Conservation (phyloP, 2,113 vertebrate species). For the Myodes glareolus region DNA sequence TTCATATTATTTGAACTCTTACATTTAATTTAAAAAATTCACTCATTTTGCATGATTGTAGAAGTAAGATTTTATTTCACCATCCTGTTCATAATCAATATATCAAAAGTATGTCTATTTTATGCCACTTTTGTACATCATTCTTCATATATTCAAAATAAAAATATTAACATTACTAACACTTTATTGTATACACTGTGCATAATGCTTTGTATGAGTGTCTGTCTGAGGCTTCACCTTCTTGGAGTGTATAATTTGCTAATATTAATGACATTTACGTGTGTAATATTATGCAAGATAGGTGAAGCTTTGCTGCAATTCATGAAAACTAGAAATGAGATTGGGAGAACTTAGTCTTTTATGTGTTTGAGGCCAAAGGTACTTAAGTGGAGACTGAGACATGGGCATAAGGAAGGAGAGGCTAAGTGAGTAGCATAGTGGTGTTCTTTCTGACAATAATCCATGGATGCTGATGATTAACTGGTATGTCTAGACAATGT, state of each 20-base stretch:
- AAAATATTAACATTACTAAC: background rate
- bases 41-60: background rate
- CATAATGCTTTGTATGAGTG: background rate
- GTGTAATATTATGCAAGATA: background rate
- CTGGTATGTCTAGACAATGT: background rate
- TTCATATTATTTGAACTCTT: background rate
- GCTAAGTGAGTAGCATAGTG: background rate
- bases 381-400: background rate
- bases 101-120: background rate
- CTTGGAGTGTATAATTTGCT: background rate
- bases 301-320: background rate
- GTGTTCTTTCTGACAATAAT: background rate
- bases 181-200: background rate
- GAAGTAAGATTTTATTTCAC: background rate
- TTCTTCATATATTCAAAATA: background rate
- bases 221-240: background rate
- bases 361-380: background rate
- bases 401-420: background rate
- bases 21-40: background rate
- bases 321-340: background rate
- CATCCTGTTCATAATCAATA: background rate
- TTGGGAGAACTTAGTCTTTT: background rate
- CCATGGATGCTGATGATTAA: background rate
- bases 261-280: background rate
- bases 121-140: background rate